Evolutionary conservation across 2,113 vertebrate genomes (phyloP).

Genomic region (Propithecus coquereli): DNA sequence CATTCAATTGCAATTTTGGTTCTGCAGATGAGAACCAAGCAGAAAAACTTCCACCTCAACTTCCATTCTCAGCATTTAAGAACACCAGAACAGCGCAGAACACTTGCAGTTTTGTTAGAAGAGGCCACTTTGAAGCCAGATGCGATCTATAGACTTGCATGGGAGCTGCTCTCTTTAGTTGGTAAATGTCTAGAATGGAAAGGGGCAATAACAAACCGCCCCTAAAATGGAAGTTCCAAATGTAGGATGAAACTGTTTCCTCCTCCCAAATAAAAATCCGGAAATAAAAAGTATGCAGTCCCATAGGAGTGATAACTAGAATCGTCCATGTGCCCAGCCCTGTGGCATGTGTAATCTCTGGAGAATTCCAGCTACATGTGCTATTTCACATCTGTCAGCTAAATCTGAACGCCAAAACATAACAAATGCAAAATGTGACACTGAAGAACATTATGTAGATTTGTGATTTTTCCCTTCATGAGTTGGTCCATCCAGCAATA

Average conservation of each 20-base stretch:
- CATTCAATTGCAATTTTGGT: not conserved
- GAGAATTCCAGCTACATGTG: conserved; percentile 62
- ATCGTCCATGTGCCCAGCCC: not conserved
- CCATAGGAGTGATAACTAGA: not conserved
- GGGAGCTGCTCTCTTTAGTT: not conserved
- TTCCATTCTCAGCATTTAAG: not conserved
- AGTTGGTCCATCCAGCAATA: conserved; percentile 33
- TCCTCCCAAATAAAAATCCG: conserved; percentile 5
- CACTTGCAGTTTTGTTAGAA: not conserved
- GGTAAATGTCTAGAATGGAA: not conserved
- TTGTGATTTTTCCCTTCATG: conserved; percentile 56
- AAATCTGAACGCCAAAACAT: conserved; percentile 50
- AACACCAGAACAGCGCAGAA: not conserved
- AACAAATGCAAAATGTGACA: conserved; percentile 37
- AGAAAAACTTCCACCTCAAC: not conserved
- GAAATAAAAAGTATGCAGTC: not conserved
- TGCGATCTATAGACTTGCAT: not conserved
- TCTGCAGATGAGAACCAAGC: not conserved
- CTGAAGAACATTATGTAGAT: conserved; percentile 39
- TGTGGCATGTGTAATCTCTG: not conserved
- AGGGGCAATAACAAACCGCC: not conserved
- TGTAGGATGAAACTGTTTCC: not conserved
- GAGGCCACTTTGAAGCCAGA: not conserved
- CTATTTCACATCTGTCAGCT: conserved; percentile 67
- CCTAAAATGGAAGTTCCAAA: not conserved